Conservation (phyloP, 1,140 invertebrate species). For the Aphidius ervi region DNA sequence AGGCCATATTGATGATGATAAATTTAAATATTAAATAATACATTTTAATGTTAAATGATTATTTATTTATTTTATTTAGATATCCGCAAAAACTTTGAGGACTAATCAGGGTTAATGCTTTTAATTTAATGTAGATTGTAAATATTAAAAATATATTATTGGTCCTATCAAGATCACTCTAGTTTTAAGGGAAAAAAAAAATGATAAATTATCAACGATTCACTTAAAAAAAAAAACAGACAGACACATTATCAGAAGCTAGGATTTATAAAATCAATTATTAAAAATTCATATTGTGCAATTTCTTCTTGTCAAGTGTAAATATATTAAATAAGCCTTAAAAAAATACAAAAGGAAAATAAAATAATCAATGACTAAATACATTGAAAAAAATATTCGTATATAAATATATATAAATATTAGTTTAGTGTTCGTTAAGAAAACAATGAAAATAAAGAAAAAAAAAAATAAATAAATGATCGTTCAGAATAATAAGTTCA, state of each 20-base stretch:
- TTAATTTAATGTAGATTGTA: conserved; percentile 17
- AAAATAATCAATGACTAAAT: background rate
- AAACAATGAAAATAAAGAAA: background rate
- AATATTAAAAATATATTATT: conserved; percentile 11
- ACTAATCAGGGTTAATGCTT: conserved; percentile 50
- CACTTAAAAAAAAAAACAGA: too few relatives aligned
- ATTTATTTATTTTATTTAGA: background rate
- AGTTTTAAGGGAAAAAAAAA: too few relatives aligned
- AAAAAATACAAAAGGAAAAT: background rate
- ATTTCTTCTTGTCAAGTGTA: conserved; percentile 11
- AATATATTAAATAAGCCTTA: conserved; percentile 6
- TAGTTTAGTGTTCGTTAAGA: conserved; percentile 9
- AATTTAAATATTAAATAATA: background rate
- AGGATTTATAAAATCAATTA: background rate
- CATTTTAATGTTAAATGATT: background rate
- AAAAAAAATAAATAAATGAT: conserved; percentile 1
- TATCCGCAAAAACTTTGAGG: conserved; percentile 39
- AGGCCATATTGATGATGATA: conserved; percentile 43
- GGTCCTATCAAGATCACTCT: background rate
- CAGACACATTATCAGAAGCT: background rate
- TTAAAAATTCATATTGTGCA: conserved; percentile 1
- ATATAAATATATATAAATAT: conserved; percentile 12
- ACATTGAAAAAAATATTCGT: background rate
- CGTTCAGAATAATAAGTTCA: conserved; percentile 25
- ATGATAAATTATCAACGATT: too few relatives aligned